Evolutionary conservation across 2,888 invertebrate genomes (phyloP).

Genomic region (Lepidocyrtinus sp.): DNA sequence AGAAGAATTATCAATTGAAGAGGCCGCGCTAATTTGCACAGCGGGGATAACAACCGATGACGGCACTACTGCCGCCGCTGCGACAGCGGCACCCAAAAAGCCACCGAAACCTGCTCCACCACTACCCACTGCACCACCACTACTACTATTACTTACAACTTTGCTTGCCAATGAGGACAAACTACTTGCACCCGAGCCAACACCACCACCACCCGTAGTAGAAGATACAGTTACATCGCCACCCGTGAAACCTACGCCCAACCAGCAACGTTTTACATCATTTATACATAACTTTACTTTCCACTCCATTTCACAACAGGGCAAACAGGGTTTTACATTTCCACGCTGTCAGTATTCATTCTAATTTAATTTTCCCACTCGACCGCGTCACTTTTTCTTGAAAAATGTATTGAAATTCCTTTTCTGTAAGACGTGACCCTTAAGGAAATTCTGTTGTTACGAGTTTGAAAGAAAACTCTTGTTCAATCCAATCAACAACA

Average conservation of each 20-base stretch:
- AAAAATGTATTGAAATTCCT: slow-evolving; percentile 26
- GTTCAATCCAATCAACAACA: neutral
- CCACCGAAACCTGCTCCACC: slow-evolving; percentile 41
- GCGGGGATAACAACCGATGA: slow-evolving; percentile 51
- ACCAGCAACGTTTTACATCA: slow-evolving; percentile 40
- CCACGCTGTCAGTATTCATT: neutral
- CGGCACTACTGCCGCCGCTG: slow-evolving; percentile 47
- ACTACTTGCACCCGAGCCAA: slow-evolving; percentile 34
- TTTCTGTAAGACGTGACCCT: neutral
- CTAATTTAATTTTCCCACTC: slow-evolving; percentile 26
- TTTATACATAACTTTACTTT: slow-evolving; percentile 15
- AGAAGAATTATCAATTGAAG: neutral
- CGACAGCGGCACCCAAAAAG: slow-evolving; percentile 44
- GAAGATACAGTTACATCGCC: neutral
- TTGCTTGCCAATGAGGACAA: slow-evolving; percentile 47
- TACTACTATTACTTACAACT: slow-evolving; percentile 44
- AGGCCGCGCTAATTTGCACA: slow-evolving; percentile 50
- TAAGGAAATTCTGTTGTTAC: neutral
- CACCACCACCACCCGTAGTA: slow-evolving; percentile 28
- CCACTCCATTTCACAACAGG: neutral
- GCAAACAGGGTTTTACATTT: too few relatives aligned
- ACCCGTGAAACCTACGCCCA: slow-evolving; percentile 9
- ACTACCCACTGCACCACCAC: slow-evolving; percentile 30
- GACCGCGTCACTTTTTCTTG: slow-evolving; percentile 22
- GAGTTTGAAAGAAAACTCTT: neutral